Evolutionary conservation across 2,113 vertebrate species (phyloP), one percentile per base, ranked within the genome.

Genomic region (Bombycilla garrulus): DNA sequence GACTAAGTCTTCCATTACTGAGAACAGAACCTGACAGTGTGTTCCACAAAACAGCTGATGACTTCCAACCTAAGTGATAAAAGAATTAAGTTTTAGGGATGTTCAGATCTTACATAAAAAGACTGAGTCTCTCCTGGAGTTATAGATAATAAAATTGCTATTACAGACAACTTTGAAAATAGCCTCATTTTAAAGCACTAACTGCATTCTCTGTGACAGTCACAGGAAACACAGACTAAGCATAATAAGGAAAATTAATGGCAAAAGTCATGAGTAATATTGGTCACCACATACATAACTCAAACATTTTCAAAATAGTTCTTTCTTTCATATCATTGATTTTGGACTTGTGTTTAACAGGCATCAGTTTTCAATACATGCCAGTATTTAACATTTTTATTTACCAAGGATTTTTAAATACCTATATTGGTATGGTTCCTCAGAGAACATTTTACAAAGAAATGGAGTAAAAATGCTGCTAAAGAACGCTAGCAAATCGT

Each of bases 41-140:
- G 17, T 73, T 88, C 36, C 60, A 74, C 35, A 47, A 67, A 92
- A 50, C 6, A 73, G 33, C 35, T 58, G 29, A 66, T 10, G 16
- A 53, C 10, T 62, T 86, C 25, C 38, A 90, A 40, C 24, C 44
- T 81, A 51, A 81, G 25, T 0, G 0, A 38, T 0, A 70, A 56
- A 56, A 64, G 10, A 83, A 70, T 64, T 57, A 80, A 35, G 13
- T 67, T 88, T 83, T 26, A 44, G 31, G 19, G 22, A 9, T 81
- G 69, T 42, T 65, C 77, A 74, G 10, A 38, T 29, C 54, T 86
- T 74, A 7, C 23, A 50, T 26, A 56, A 86, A 88, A 81, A 66
- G 38, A 21, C 23, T 5, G 5, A 8, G 8, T 70, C 19, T 50
- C 18, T 58, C 28, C 44, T 74, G 8, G 44, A 74, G 12, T 45